phyloP scores from a whole-genome alignment of 2,888 invertebrate species.

The Kuschelorhynchus macadamiae region DNA sequence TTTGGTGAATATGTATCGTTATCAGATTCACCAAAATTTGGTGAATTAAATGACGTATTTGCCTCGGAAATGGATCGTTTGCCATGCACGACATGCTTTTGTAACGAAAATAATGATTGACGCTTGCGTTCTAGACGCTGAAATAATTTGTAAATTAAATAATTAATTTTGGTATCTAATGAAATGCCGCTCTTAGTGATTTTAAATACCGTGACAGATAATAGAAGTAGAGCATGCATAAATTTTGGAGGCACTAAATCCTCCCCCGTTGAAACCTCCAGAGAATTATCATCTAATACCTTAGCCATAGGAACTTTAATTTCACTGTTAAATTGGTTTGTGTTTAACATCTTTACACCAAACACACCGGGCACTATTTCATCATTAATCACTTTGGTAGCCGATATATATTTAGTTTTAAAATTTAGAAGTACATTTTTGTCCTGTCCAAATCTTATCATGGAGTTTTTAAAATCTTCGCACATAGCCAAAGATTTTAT shows the following conservation, averaged over 20 bases:
- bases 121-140: conserved; percentile 27
- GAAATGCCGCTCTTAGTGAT: conserved; percentile 33
- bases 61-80: conserved; percentile 3
- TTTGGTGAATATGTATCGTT: too few relatives aligned
- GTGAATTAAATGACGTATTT: conserved; percentile 1
- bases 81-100: background rate
- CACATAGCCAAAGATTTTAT: conserved; percentile 40
- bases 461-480: conserved; percentile 36
- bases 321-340: conserved; percentile 38
- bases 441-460: conserved; percentile 35
- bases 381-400: conserved; percentile 33
- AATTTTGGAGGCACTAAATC: conserved; percentile 1
- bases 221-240: conserved; percentile 26
- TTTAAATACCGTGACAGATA: conserved; percentile 33
- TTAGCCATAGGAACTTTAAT: conserved; percentile 39
- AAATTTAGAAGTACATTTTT: conserved; percentile 42
- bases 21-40: conserved; percentile 8
- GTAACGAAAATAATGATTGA: background rate
- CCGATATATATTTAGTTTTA: conserved; percentile 40
- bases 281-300: conserved; percentile 28
- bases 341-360: conserved; percentile 44
- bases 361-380: conserved; percentile 43
- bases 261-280: background rate
- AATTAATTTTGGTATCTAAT: conserved; percentile 28
- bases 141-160: conserved; percentile 33